Percentiles rank a stretch among this genome's conserved stretches.
phyloP scores from a whole-genome alignment of 2,888 invertebrate genomes.

The Incurvaria masculella region DNA sequence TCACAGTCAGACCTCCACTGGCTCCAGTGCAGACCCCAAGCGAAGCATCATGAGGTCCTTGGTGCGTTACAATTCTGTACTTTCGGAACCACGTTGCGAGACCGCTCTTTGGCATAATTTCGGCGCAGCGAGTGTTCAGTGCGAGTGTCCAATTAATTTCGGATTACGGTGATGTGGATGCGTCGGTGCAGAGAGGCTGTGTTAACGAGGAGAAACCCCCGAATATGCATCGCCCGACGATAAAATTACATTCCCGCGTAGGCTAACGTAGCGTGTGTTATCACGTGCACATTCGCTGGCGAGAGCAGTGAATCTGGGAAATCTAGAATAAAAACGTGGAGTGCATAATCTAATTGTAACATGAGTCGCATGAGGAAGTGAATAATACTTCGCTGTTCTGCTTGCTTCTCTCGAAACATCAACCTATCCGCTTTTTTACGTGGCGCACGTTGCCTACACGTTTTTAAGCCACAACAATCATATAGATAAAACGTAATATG shows the following conservation, averaged over 20 bases:
- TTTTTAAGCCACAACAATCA: no score
- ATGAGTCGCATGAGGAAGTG: neutral
- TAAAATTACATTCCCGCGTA: no score
- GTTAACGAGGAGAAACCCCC: no score
- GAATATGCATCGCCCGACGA: no score
- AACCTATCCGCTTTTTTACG: neutral
- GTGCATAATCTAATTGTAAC: no score
- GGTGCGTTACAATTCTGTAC: conserved; percentile 38
- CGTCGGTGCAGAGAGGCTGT: no score
- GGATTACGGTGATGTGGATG: no score
- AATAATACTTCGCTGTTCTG: neutral
- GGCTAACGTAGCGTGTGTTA: no score
- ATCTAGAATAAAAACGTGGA: no score
- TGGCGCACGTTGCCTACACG: neutral
- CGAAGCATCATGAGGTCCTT: conserved; percentile 54
- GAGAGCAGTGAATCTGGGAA: no score
- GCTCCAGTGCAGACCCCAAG: conserved; percentile 54
- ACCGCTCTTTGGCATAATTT: neutral
- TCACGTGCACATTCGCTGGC: no score
- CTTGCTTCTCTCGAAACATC: neutral
- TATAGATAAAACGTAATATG: no score
- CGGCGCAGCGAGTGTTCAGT: neutral
- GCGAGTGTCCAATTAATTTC: neutral
- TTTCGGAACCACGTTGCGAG: neutral
- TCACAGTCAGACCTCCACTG: conserved; percentile 54